Evolutionary conservation across 2,797 vertebrate species (phyloP), one percentile per base, ranked within the genome.

Genomic region (Pantherophis alleghaniensis): DNA sequence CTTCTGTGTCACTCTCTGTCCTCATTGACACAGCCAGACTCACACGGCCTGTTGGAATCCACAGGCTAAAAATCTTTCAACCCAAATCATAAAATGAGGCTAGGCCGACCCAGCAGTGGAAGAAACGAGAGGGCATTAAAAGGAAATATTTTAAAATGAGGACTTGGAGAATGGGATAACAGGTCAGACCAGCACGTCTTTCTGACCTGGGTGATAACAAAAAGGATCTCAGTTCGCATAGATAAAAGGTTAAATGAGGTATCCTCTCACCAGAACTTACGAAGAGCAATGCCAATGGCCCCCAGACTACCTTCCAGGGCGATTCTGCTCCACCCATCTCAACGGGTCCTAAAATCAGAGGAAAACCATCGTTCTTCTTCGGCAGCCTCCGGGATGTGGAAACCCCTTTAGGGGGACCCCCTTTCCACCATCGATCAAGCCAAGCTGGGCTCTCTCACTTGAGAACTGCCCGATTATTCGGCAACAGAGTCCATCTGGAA

Each of bases 191-290:
- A 10, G 59, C 13, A n/a, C 26, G 12, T 86, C 10, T 14, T 22
- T 22, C 11, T 28, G 59, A 26, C 18, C 47, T 55, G 9, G 47
- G 9, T 24, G 4, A 57, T 2, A 18, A 7, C 51, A 53, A 42
- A 12, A 13, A 5, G 28, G 14, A 11, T 26, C 32, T 57, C 32
- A 0, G 66, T 37, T 18, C 13, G 0, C 37, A n/a, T 14, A 69
- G 87, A 69, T 10, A 66, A 13, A 69, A 56, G 22, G 4, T 74
- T 22, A 74, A 42, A 28, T 10, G 28, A 66, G 66, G 9, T 7
- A 59, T 37, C 18, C 53, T 86, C 93, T 91, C 87, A 94, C 93
- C 93, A 60, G 90, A 55, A 66, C 3, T 87, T 20, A 87, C 12
- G 4, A 91, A 51, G 59, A 89, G 20, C 90, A 92, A 59, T 1